Evolutionary conservation across 1,140 invertebrate genomes (phyloP).

Genomic region (Scaptodrosophila lebanonensis): DNA sequence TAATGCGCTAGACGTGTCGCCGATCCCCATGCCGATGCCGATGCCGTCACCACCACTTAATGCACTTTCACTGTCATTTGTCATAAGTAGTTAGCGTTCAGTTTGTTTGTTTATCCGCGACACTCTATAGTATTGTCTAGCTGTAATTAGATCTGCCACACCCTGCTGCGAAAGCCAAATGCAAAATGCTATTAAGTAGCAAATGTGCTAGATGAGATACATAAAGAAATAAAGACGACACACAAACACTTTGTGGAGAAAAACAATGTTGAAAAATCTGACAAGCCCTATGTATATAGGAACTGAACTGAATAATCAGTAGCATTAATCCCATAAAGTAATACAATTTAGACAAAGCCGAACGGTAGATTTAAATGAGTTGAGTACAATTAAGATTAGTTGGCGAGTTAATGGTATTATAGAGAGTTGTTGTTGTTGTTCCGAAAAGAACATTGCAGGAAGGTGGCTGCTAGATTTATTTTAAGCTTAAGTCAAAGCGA

Average conservation of each 20-base stretch:
- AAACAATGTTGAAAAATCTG: conserved; percentile 2
- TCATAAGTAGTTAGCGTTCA: conserved; percentile 60
- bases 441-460: too few relatives aligned
- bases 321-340: too few relatives aligned
- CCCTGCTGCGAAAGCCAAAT: conserved; percentile 23
- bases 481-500: too few relatives aligned
- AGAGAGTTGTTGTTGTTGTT: too few relatives aligned
- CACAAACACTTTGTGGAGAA: conserved; percentile 2
- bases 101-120: conserved; percentile 29
- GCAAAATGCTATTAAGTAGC: conserved; percentile 34
- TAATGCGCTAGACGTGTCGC: conserved; percentile 31
- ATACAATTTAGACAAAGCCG: too few relatives aligned
- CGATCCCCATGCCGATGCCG: conserved; percentile 1
- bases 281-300: too few relatives aligned
- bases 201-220: conserved; percentile 35
- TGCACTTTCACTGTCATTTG: conserved; percentile 66
- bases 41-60: conserved; percentile 41
- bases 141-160: conserved; percentile 56
- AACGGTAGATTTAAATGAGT: too few relatives aligned
- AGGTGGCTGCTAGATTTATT: too few relatives aligned
- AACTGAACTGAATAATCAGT: too few relatives aligned
- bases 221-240: conserved; percentile 1
- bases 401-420: too few relatives aligned
- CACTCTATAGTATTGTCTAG: conserved; percentile 29
- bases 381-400: too few relatives aligned